Conservation (phyloP, 2,797 vertebrate genomes). For the Peromyscus melanophrys region DNA sequence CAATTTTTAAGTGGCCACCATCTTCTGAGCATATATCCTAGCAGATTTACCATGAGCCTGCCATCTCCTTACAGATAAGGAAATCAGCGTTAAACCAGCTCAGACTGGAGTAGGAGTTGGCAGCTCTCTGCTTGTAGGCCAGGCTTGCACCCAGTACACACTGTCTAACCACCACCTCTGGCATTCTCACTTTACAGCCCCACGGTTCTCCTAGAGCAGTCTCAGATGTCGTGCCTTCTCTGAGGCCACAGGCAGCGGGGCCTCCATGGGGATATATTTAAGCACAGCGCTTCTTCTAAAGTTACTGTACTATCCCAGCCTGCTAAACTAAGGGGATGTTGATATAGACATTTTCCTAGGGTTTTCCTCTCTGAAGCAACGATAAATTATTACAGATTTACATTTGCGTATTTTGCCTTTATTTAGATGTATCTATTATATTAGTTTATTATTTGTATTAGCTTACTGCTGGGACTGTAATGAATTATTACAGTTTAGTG, state of each 20-base stretch:
- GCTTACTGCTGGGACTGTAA: constrained; percentile 15
- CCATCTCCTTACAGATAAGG: neutral
- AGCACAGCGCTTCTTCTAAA: constrained; percentile 54
- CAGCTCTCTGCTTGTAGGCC: neutral
- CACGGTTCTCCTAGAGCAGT: neutral
- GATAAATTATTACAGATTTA: neutral
- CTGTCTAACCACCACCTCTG: neutral
- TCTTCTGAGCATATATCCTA: constrained; percentile 26
- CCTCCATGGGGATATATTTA: constrained; percentile 47
- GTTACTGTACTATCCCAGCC: neutral
- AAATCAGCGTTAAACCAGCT: neutral
- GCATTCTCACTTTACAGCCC: constrained; percentile 54
- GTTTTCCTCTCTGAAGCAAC: constrained; percentile 34
- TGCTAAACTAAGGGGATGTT: constrained; percentile 8
- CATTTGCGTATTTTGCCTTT: constrained; percentile 39
- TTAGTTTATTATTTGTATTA: constrained; percentile 20
- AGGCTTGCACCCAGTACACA: neutral
- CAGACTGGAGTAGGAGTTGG: neutral
- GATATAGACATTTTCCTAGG: constrained; percentile 38
- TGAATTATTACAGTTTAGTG: constrained; percentile 18
- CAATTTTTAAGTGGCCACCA: neutral
- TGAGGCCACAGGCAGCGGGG: neutral
- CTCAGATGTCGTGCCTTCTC: constrained; percentile 53
- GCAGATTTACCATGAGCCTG: constrained; percentile 4
- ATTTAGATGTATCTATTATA: neutral